Percentiles rank a stretch among this genome's conserved stretches.
phyloP scores from a whole-genome alignment of 1,140 invertebrate genomes.

The Pectinophora gossypiella region DNA sequence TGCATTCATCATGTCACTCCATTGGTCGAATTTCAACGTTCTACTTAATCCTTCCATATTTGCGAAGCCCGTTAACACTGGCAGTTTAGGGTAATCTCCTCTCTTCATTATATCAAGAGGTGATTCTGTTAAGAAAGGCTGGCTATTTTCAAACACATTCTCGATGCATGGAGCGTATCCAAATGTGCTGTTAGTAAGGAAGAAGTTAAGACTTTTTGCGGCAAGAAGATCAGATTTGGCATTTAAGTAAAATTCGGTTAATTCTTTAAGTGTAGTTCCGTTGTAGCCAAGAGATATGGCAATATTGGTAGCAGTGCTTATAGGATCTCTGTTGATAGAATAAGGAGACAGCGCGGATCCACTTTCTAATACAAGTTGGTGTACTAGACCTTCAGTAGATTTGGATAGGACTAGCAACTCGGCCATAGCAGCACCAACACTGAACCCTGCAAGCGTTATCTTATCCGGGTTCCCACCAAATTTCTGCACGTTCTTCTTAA shows the following conservation, averaged over 20 bases:
- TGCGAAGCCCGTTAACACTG: conserved; percentile 53
- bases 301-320: conserved; percentile 53
- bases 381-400: conserved; percentile 45
- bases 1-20: conserved; percentile 57
- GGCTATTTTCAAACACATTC: conserved; percentile 37
- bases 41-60: conserved; percentile 65
- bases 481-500: conserved; percentile 77
- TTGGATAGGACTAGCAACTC: conserved; percentile 49
- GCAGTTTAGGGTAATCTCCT: conserved; percentile 34
- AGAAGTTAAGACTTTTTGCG: conserved; percentile 51
- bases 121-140: conserved; percentile 53
- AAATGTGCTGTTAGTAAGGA: conserved; percentile 59
- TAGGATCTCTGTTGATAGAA: conserved; percentile 53
- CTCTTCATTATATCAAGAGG: conserved; percentile 44
- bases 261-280: conserved; percentile 34
- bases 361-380: conserved; percentile 62
- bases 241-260: conserved; percentile 58
- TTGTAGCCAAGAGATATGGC: conserved; percentile 51
- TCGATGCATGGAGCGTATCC: conserved; percentile 62
- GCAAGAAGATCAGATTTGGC: conserved; percentile 28
- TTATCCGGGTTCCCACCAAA: conserved; percentile 81
- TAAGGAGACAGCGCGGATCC: conserved; percentile 56
- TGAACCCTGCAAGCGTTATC: conserved; percentile 79
- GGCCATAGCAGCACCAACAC: conserved; percentile 70
- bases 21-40: conserved; percentile 46